Percentiles rank a stretch among this genome's conserved stretches.
Evolutionary conservation across 1,140 invertebrate species (phyloP).

Genomic region (Luehdorfia chinensis): DNA sequence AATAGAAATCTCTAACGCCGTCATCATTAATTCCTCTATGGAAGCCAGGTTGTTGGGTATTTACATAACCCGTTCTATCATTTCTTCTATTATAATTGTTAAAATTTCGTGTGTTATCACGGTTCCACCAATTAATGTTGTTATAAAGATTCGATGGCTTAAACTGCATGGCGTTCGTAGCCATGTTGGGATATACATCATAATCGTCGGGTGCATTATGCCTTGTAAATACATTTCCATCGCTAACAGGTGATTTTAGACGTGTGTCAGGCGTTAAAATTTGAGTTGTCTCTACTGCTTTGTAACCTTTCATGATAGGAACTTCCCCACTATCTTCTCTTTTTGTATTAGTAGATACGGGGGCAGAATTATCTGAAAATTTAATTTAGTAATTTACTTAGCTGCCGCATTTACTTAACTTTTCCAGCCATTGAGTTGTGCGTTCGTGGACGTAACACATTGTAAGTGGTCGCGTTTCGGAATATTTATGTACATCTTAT

Average conservation of each 20-base stretch:
- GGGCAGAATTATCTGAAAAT: not conserved
- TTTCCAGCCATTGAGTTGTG: too few relatives aligned
- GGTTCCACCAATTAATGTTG: slow-evolving; percentile 57
- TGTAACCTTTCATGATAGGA: slow-evolving; percentile 51
- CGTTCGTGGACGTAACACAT: too few relatives aligned
- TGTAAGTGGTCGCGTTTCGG: too few relatives aligned
- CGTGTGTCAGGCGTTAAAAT: slow-evolving; percentile 58
- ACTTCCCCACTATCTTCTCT: slow-evolving; percentile 55
- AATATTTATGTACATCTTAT: too few relatives aligned
- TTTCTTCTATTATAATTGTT: slow-evolving; percentile 30
- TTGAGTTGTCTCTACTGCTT: slow-evolving; percentile 56
- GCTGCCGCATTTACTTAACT: too few relatives aligned
- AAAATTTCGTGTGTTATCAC: slow-evolving; percentile 25
- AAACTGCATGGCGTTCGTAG: slow-evolving; percentile 46
- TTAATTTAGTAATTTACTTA: too few relatives aligned
- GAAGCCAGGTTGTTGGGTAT: slow-evolving; percentile 24
- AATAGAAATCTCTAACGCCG: slow-evolving; percentile 60
- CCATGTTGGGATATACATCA: slow-evolving; percentile 56
- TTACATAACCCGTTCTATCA: slow-evolving; percentile 28
- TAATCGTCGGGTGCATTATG: slow-evolving; percentile 50
- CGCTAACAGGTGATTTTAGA: slow-evolving; percentile 30
- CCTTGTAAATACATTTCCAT: slow-evolving; percentile 35
- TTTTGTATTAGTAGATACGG: slow-evolving; percentile 28
- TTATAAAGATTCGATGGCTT: slow-evolving; percentile 56
- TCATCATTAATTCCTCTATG: slow-evolving; percentile 51